Evolutionary conservation across 2,888 invertebrate species (phyloP).

Genomic region (Frankliniella fusca): DNA sequence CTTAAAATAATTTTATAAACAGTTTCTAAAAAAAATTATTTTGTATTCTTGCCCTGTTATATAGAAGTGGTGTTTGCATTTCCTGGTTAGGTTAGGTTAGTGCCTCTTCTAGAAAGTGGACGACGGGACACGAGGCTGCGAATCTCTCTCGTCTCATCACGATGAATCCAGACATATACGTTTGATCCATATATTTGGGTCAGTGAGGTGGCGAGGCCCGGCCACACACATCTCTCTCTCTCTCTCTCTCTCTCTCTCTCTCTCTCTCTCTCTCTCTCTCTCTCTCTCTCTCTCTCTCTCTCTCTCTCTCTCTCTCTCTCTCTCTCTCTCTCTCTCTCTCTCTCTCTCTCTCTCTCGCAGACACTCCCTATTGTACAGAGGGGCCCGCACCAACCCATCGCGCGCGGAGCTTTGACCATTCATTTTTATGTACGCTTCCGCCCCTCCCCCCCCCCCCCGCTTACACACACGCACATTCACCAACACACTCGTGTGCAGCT

Average conservation of each 20-base stretch:
- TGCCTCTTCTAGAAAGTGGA: too few relatives aligned
- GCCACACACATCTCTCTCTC: neutral
- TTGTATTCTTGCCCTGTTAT: too few relatives aligned
- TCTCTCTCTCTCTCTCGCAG: neutral
- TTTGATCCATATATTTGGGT: neutral
- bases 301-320: too few relatives aligned
- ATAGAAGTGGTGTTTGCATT: too few relatives aligned
- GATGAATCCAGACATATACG: neutral
- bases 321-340: too few relatives aligned
- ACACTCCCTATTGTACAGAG: neutral
- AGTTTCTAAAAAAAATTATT: too few relatives aligned
- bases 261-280: neutral
- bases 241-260: too few relatives aligned
- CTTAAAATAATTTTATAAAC: too few relatives aligned
- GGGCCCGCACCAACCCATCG: neutral
- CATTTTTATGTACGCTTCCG: neutral
- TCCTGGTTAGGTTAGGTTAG: neutral
- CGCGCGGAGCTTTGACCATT: slow-evolving; percentile 9
- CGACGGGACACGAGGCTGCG: neutral
- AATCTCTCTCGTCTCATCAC: neutral
- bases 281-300: too few relatives aligned
- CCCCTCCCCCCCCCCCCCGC: neutral
- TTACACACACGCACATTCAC: neutral
- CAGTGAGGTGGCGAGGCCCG: neutral
- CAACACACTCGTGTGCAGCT: neutral